These are phyloP conservation scores for Isoperla grammatica DNA, from an alignment of 2,888 invertebrate species.

Conservation along the genomic window DNA sequence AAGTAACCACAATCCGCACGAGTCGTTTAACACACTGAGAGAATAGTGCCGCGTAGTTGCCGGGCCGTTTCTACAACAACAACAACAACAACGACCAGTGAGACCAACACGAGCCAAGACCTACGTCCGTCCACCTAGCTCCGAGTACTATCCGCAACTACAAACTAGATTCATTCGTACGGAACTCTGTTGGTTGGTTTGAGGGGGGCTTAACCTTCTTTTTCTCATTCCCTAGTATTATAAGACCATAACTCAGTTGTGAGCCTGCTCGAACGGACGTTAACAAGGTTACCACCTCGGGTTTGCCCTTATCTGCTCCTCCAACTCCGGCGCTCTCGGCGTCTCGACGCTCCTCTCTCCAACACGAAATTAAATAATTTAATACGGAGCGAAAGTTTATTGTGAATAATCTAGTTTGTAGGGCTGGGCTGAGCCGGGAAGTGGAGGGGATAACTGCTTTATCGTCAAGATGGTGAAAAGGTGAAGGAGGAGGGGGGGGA, in stretches of 20 bases:
- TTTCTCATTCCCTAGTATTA: conserved; percentile 34
- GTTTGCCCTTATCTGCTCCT: conserved; percentile 51
- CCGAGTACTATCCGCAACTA: conserved; percentile 7
- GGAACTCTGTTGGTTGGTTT: not conserved
- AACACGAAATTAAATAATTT: conserved; percentile 48
- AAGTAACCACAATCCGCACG: too few relatives aligned
- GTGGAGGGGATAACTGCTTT: conserved; percentile 15
- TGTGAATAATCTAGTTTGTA: conserved; percentile 49
- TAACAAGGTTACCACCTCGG: conserved; percentile 35
- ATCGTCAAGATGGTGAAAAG: conserved; percentile 10
- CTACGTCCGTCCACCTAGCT: not conserved
- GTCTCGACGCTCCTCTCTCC: conserved; percentile 34
- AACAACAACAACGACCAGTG: too few relatives aligned
- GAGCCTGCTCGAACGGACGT: conserved; percentile 25
- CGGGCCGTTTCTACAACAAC: too few relatives aligned
- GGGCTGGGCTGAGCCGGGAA: conserved; percentile 23
- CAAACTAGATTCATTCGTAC: conserved; percentile 6
- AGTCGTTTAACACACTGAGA: too few relatives aligned
- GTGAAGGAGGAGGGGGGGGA: not conserved
- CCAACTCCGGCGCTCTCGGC: conserved; percentile 38
- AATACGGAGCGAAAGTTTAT: conserved; percentile 48
- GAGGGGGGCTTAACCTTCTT: conserved; percentile 29
- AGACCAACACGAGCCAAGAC: not conserved
- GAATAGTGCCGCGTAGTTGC: too few relatives aligned
- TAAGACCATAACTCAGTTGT: conserved; percentile 36